Evolutionary conservation across 2,888 invertebrate species (phyloP).

Genomic region (Plusia festucae): DNA sequence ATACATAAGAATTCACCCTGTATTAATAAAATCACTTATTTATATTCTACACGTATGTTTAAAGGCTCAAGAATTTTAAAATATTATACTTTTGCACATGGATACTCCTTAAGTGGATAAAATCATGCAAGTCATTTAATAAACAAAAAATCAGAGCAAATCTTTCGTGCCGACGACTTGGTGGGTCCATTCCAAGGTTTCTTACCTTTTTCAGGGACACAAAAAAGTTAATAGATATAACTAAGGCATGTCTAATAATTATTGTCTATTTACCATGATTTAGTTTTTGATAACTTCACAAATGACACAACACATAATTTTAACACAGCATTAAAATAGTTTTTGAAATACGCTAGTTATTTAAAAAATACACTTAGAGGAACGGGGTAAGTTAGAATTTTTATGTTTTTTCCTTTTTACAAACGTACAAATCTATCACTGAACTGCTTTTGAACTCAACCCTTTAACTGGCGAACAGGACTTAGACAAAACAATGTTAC

Average conservation of each 20-base stretch:
- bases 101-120: slow-evolving; percentile 18
- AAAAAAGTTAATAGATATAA: slow-evolving; percentile 13
- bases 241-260: too few relatives aligned
- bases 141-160: slow-evolving; percentile 46
- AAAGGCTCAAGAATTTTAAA: neutral
- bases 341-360: neutral
- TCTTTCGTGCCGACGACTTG: slow-evolving; percentile 54
- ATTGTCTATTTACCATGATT: neutral
- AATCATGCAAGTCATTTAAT: slow-evolving; percentile 54
- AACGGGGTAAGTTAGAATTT: neutral
- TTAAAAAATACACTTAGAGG: neutral
- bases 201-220: slow-evolving; percentile 8
- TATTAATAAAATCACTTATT: too few relatives aligned
- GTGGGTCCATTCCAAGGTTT: slow-evolving; percentile 43
- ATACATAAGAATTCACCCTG: too few relatives aligned
- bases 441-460: slow-evolving; percentile 27
- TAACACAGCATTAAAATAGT: neutral
- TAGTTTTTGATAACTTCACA: slow-evolving; percentile 11
- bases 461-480: slow-evolving; percentile 30
- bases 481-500: slow-evolving; percentile 45
- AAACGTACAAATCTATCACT: slow-evolving; percentile 38
- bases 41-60: too few relatives aligned
- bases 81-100: slow-evolving; percentile 23
- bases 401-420: neutral
- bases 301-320: slow-evolving; percentile 20